Conservation (phyloP, 2,113 vertebrate genomes). For the Nannospalax galili region DNA sequence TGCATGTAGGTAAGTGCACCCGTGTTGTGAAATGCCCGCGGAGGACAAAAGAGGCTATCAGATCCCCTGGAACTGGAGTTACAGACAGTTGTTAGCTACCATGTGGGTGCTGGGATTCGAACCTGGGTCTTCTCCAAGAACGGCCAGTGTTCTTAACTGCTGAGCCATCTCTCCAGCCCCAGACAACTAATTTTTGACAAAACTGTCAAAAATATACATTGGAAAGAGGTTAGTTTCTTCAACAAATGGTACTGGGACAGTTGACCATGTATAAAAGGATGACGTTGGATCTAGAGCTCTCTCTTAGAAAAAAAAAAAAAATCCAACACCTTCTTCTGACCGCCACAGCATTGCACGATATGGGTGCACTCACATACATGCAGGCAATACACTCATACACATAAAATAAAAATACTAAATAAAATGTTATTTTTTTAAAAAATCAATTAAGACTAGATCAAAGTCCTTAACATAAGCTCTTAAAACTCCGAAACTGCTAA, state of each 20-base stretch:
- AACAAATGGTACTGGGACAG: not conserved
- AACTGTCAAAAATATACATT: not conserved
- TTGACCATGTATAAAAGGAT: not conserved
- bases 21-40: too few species aligned
- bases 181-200: not conserved
- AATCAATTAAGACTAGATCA: not conserved
- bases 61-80: not conserved
- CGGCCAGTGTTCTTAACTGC: not conserved
- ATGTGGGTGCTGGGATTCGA: not conserved
- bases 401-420: too few species aligned
- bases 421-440: too few species aligned
- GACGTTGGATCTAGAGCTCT: not conserved
- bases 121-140: not conserved
- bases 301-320: too few species aligned
- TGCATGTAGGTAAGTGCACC: too few species aligned
- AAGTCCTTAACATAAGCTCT: not conserved
- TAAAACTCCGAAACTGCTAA: not conserved
- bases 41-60: not conserved
- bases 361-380: too few species aligned
- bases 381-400: too few species aligned
- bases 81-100: not conserved
- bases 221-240: not conserved
- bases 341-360: too few species aligned
- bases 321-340: too few species aligned
- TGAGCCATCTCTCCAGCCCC: not conserved